Conservation (phyloP, 2,113 vertebrate genomes). For the Trogon surrucura region DNA sequence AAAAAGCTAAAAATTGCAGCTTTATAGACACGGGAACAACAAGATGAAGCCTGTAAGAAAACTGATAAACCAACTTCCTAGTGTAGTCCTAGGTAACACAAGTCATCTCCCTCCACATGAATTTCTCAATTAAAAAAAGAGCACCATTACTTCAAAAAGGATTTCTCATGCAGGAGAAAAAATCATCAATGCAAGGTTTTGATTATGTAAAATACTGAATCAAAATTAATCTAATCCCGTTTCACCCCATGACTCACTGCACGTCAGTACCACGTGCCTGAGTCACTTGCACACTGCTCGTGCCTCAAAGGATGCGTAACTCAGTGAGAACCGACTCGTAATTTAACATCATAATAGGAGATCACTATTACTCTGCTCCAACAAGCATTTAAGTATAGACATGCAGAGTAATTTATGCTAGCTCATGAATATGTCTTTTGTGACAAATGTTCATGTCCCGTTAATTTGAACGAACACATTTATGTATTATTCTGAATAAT, state of each 20-base stretch:
- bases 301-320: not conserved
- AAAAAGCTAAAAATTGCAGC: not conserved
- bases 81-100: not conserved
- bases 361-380: not conserved
- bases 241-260: not conserved
- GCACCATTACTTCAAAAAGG: not conserved
- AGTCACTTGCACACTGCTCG: not conserved
- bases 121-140: not conserved
- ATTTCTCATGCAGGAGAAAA: not conserved
- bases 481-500: not conserved
- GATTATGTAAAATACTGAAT: not conserved
- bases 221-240: not conserved
- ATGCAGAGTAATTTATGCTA: not conserved
- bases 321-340: not conserved
- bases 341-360: not conserved
- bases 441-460: not conserved
- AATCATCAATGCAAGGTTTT: not conserved
- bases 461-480: not conserved
- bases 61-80: not conserved
- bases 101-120: not conserved
- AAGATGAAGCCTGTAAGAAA: not conserved
- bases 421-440: not conserved
- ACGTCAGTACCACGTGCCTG: not conserved
- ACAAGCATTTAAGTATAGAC: not conserved
- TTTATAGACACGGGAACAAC: not conserved